These are phyloP conservation scores for Isotomurus palustris DNA, from an alignment of 2,888 invertebrate species.

Conservation along the genomic window DNA sequence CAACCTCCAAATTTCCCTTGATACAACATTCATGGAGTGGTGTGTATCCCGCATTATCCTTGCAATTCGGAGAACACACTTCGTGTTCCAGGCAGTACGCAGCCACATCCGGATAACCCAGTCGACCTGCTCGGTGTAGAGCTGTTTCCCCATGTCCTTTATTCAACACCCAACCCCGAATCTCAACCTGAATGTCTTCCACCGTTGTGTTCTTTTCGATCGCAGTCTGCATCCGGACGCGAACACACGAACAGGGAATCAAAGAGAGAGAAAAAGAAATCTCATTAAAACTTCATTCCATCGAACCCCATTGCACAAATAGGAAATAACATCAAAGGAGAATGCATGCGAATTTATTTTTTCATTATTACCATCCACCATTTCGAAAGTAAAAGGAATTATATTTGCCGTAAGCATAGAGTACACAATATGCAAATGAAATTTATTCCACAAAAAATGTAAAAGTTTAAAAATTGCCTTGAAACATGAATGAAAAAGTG, in stretches of 20 bases:
- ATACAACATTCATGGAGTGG: conserved; percentile 89
- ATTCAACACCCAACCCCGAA: conserved; percentile 86
- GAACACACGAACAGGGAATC: neutral
- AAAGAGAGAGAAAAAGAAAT: neutral
- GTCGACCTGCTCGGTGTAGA: conserved; percentile 82
- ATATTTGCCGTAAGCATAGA: too few species aligned
- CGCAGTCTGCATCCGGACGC: conserved; percentile 29
- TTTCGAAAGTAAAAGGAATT: too few species aligned
- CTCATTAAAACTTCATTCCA: neutral
- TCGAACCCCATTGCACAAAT: neutral
- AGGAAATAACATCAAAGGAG: neutral
- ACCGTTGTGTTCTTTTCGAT: conserved; percentile 43
- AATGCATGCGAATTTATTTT: neutral
- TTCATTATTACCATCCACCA: neutral
- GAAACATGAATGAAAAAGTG: too few species aligned
- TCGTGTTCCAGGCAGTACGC: conserved; percentile 84
- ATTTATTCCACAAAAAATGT: too few species aligned
- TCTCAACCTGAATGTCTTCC: conserved; percentile 75
- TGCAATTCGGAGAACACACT: conserved; percentile 74
- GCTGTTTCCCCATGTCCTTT: conserved; percentile 91
- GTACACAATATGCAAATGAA: too few species aligned
- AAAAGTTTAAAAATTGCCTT: too few species aligned
- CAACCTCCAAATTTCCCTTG: conserved; percentile 80
- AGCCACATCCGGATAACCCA: conserved; percentile 74
- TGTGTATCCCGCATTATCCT: conserved; percentile 89